phyloP scores from a whole-genome alignment of 1,140 invertebrate genomes.

The Daktulosphaira vitifoliae region DNA sequence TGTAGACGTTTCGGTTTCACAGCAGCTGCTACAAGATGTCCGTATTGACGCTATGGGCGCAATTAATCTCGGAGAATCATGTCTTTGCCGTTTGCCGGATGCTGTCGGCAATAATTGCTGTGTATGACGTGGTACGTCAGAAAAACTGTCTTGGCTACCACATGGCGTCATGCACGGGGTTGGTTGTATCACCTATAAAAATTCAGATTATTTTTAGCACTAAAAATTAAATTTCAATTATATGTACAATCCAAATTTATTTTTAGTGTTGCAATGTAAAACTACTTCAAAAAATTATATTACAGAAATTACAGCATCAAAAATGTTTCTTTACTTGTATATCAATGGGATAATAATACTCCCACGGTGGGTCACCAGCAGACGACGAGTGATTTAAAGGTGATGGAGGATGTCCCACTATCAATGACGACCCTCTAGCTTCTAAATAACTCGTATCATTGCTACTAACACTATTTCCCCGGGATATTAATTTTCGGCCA shows the following conservation, averaged over 20 bases:
- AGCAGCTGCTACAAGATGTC: constrained; percentile 54
- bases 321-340: no score
- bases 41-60: constrained; percentile 69
- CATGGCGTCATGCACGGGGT: constrained; percentile 73
- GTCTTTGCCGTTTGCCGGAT: constrained; percentile 35
- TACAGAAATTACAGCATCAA: no score
- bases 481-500: constrained; percentile 44
- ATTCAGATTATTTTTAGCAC: no score
- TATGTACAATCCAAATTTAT: no score
- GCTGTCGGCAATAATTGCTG: constrained; percentile 33
- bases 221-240: no score
- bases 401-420: constrained; percentile 55
- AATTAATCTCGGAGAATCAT: constrained; percentile 38
- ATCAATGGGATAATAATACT: constrained; percentile 60
- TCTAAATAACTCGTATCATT: constrained; percentile 71
- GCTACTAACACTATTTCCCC: constrained; percentile 67
- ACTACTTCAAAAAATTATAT: no score
- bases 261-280: no score
- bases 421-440: constrained; percentile 62
- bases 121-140: constrained; percentile 41
- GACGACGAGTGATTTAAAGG: constrained; percentile 43
- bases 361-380: constrained; percentile 48
- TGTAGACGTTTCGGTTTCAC: constrained; percentile 7
- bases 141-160: constrained; percentile 55
- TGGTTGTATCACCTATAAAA: constrained; percentile 55